Percentiles rank a stretch among this genome's conserved stretches.
Conservation (phyloP, 2,797 vertebrate species). For the Tachyglossus aculeatus region DNA sequence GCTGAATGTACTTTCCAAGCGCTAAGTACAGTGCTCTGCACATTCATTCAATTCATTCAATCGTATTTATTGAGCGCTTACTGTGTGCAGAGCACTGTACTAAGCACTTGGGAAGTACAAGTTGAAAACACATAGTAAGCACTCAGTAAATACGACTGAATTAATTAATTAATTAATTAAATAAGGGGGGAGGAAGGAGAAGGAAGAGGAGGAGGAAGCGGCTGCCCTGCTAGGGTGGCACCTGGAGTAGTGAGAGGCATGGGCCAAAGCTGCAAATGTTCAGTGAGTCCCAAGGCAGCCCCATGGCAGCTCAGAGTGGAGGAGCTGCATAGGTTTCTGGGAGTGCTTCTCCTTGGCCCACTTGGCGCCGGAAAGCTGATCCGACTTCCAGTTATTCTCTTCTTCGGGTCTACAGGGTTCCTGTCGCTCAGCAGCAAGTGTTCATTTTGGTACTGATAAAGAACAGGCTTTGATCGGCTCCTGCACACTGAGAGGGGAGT, state of each 20-base stretch:
- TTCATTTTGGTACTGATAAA: conserved; percentile 46
- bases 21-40: too few relatives aligned
- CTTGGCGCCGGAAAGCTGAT: background rate
- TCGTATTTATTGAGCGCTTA: too few relatives aligned
- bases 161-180: too few relatives aligned
- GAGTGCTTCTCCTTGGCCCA: too few relatives aligned
- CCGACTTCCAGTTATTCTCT: conserved; percentile 33
- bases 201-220: background rate
- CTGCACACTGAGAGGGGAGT: conserved; percentile 17
- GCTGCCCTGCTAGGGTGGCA: background rate
- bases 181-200: background rate
- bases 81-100: too few relatives aligned
- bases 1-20: too few relatives aligned
- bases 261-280: background rate
- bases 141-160: too few relatives aligned
- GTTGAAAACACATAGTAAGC: too few relatives aligned
- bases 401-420: conserved; percentile 8
- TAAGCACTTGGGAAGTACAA: too few relatives aligned
- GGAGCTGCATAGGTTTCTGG: too few relatives aligned
- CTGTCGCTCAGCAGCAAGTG: conserved; percentile 20
- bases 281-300: background rate
- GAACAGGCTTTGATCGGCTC: conserved; percentile 43
- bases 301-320: too few relatives aligned
- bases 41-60: too few relatives aligned
- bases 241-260: conserved; percentile 1